Evolutionary conservation across 2,113 vertebrate species (phyloP), one percentile per base, ranked within the genome.

Genomic region (Porphyrio hochstetteri): DNA sequence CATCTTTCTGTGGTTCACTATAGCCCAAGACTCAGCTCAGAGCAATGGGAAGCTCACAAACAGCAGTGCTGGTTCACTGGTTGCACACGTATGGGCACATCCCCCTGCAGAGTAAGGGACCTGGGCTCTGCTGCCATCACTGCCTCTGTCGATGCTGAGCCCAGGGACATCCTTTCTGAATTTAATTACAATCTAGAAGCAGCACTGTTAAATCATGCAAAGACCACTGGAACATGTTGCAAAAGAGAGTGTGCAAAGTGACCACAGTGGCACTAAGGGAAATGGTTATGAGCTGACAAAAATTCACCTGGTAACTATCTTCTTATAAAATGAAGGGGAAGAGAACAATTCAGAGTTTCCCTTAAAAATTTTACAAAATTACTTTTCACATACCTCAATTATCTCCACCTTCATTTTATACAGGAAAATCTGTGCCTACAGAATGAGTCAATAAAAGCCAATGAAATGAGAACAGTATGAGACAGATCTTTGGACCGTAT

Each of bases 381-480:
- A 20, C 68, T 64, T 88, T 70, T 78, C 65, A 16, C 67, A 59
- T 29, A 21, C 40, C 55, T 82, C 82, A 78, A 0, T 89, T 74
- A 64, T 16, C 86, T 72, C 69, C 86, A 84, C 57, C 40, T 89
- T 48, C 70, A 17, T 24, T 56, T 57, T 36, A n/a, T 7, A 64
- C 44, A 40, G 25, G 61, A 68, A 91, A 95, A 75, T 53, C 83
- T 9, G 20, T 84, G 77, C 86, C 89, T 83, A 21, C 81, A 65
- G 78, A 75, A 60, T 10, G 36, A 91, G 65, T n/a, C 82, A 80
- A 92, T 44, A 75, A 71, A 70, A 93, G 56, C 60, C 68, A 83
- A 83, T 35, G 56, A 89, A 69, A 64, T 1, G 71, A 79, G 88
- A 96, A 61, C 72, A 68, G 33, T 48, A 5, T 1, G 78, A 93